Percentiles rank a stretch among this genome's conserved stretches.
Evolutionary conservation across 2,888 invertebrate species (phyloP).

Genomic region (Acanthoscelides obtectus): DNA sequence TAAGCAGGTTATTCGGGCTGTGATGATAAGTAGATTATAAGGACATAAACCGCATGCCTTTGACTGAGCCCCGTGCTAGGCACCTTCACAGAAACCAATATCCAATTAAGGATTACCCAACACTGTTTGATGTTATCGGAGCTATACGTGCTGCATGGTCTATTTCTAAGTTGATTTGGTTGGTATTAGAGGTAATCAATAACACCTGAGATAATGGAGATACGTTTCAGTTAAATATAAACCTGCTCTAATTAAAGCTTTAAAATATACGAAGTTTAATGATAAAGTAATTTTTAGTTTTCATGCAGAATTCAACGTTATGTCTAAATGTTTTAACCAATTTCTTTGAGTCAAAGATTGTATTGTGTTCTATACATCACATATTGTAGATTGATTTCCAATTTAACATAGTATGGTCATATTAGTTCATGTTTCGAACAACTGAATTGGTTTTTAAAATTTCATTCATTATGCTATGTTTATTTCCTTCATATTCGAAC

Average conservation of each 20-base stretch:
- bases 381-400: too few relatives aligned
- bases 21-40: slow-evolving; percentile 24
- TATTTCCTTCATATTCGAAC: too few relatives aligned
- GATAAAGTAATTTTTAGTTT: too few relatives aligned
- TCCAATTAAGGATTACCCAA: slow-evolving; percentile 34
- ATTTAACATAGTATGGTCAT: too few relatives aligned
- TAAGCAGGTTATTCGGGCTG: slow-evolving; percentile 12
- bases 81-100: slow-evolving; percentile 33
- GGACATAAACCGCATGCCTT: slow-evolving; percentile 19
- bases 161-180: slow-evolving; percentile 12
- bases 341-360: too few relatives aligned
- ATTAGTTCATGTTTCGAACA: too few relatives aligned
- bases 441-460: too few relatives aligned
- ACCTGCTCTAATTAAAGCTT: not conserved
- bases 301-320: too few relatives aligned
- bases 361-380: too few relatives aligned
- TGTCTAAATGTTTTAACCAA: too few relatives aligned
- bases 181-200: slow-evolving; percentile 9
- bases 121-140: slow-evolving; percentile 31
- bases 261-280: not conserved
- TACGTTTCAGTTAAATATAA: not conserved
- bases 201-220: not conserved
- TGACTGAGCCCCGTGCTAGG: slow-evolving; percentile 27
- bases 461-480: too few relatives aligned
- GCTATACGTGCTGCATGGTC: slow-evolving; percentile 17